Evolutionary conservation across 2,113 vertebrate species (phyloP), one percentile per base, ranked within the genome.

Genomic region (Peromyscus leucopus): DNA sequence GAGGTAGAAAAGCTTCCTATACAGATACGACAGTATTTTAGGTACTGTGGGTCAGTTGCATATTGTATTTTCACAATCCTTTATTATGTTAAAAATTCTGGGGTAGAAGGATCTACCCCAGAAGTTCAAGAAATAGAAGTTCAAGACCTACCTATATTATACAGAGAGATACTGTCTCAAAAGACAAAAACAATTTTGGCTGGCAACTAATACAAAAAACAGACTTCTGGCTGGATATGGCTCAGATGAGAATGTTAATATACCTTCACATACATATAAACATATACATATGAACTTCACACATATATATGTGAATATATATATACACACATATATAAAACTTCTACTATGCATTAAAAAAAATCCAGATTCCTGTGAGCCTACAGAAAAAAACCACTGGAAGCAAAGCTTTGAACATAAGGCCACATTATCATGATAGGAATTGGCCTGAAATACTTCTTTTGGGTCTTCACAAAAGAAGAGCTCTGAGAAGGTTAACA

Each of bases 1-100:
- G 59, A 55, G 33, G 28, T 61, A 63, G 67, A 67, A 8, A 93
- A 91, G 78, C 10, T 83, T 84, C 71, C 93, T 78, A 33, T 65
- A 82, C 46, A 89, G 61, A 48, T 36, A 31, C 65, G 36, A 69
- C 0, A 86, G 57, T 86, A 89, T 36, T 76, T 94, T 26, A 94
- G 59, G 36, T 7, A 69, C 39, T 76, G 46, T 61, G 63, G 55
- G 59, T 95, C 13, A 71, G 31, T 67, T 55, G 61, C 28, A 48
- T 19, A 63, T 87, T 91, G 31, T 90, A 65, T 89, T 96, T 90
- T 89, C 11, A 94, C 10, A 91, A 93, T 36, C 13, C 26, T 89
- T 86, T 78, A 93, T 93, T 79, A 91, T 2, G 21, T 59, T 82
- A 59, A 61, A 89, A 72, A 71, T 78, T 90, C 19, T 46, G 19